These are phyloP conservation scores for Tipula helvola DNA, from an alignment of 2,888 invertebrate genomes.

Conservation along the genomic window DNA sequence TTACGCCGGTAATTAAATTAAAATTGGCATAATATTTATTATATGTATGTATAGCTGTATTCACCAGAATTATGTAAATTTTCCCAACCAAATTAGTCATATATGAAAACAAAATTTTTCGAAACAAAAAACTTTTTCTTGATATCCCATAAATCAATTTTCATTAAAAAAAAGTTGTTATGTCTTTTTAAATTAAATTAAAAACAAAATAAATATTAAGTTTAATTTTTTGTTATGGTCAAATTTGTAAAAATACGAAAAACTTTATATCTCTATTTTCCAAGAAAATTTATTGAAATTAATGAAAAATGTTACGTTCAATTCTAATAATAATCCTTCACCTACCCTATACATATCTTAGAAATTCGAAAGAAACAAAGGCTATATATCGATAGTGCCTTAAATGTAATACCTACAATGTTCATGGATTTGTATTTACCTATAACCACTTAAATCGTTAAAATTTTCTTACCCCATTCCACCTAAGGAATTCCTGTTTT, in stretches of 20 bases:
- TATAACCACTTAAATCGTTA: background rate
- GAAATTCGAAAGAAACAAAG: background rate
- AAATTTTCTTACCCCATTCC: background rate
- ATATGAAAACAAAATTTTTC: background rate
- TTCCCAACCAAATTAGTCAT: background rate
- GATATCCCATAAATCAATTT: background rate
- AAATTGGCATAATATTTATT: background rate
- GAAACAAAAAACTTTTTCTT: background rate
- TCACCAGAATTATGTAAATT: background rate
- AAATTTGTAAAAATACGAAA: background rate
- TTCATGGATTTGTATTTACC: background rate
- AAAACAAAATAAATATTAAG: background rate
- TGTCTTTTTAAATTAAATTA: background rate
- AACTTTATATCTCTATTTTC: background rate
- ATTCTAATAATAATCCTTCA: background rate
- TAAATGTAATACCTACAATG: background rate
- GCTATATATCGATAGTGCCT: background rate
- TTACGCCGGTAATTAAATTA: background rate
- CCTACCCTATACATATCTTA: too few relatives aligned
- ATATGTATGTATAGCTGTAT: too few relatives aligned
- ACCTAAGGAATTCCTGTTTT: background rate
- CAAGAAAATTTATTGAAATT: background rate
- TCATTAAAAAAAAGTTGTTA: background rate
- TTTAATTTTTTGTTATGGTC: background rate
- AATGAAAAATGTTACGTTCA: background rate